These are phyloP conservation scores for Octopus bimaculoides DNA, from an alignment of 1,140 invertebrate genomes.

Conservation along the genomic window DNA sequence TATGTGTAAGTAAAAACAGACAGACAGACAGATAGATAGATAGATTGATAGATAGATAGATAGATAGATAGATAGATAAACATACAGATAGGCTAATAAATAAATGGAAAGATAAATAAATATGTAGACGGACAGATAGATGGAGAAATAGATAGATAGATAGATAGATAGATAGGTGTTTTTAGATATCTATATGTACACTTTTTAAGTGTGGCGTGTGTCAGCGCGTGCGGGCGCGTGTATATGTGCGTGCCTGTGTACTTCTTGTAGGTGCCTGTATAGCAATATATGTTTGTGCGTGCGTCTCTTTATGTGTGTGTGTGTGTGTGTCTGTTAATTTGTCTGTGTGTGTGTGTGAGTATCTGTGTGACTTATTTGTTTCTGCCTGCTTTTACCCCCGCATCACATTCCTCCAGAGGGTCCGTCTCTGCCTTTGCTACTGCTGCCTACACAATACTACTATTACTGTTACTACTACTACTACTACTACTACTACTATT, in stretches of 20 bases:
- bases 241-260: background rate
- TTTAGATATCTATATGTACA: too few species aligned
- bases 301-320: background rate
- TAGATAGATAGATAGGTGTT: too few species aligned
- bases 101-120: too few species aligned
- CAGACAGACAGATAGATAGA: too few species aligned
- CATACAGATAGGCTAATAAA: too few species aligned
- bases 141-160: too few species aligned
- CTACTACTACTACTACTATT: background rate
- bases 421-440: background rate
- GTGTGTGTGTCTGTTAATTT: background rate
- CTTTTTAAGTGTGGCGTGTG: too few species aligned
- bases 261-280: background rate
- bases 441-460: background rate
- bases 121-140: too few species aligned
- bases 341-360: background rate
- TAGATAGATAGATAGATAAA: too few species aligned
- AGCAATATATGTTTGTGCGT: background rate
- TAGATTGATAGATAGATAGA: too few species aligned
- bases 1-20: too few species aligned
- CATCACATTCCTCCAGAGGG: slow-evolving; percentile 13
- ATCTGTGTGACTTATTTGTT: background rate
- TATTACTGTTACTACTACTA: background rate
- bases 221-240: too few species aligned
- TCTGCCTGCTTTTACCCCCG: background rate